Evolutionary conservation across 2,888 invertebrate species (phyloP).

Genomic region (Drosophila macrothrix): DNA sequence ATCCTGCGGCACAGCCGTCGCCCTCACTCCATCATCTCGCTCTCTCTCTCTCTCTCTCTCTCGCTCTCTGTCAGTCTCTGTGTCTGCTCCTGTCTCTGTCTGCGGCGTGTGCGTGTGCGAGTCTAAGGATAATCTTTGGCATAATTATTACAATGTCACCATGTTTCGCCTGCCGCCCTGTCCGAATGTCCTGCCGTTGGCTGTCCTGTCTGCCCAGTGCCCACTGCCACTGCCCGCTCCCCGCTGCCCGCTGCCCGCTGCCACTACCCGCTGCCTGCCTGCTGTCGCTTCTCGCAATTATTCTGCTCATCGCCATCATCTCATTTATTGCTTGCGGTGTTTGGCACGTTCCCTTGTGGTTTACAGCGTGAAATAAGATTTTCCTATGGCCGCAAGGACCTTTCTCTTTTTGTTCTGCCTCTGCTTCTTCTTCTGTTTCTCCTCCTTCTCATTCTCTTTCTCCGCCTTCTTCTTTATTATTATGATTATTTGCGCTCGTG

Average conservation of each 20-base stretch:
- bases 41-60: background rate
- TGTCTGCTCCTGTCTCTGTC: conserved; percentile 3
- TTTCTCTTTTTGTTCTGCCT: background rate
- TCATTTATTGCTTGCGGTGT: conserved; percentile 80
- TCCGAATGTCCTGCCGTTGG: conserved; percentile 20
- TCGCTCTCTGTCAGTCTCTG: background rate
- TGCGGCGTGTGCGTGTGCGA: conserved; percentile 47
- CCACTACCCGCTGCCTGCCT: conserved; percentile 7
- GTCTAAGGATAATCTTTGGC: conserved; percentile 81
- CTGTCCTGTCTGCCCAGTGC: background rate
- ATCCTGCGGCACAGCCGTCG: conserved; percentile 71
- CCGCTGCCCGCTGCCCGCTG: background rate
- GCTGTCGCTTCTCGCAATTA: conserved; percentile 59
- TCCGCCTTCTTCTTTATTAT: conserved; percentile 55
- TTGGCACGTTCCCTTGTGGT: conserved; percentile 81
- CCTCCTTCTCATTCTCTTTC: background rate
- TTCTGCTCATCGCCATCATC: conserved; percentile 69
- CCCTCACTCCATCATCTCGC: conserved; percentile 44
- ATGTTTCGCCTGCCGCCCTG: conserved; percentile 64
- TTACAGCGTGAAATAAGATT: conserved; percentile 81
- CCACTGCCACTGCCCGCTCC: background rate
- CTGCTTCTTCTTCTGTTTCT: background rate
- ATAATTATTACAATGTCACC: conserved; percentile 82
- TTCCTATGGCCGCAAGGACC: conserved; percentile 56
- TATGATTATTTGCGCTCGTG: conserved; percentile 80